Percentiles rank a stretch among this genome's conserved stretches.
phyloP scores from a whole-genome alignment of 2,113 vertebrate species.

The Nyctibius bracteatus region DNA sequence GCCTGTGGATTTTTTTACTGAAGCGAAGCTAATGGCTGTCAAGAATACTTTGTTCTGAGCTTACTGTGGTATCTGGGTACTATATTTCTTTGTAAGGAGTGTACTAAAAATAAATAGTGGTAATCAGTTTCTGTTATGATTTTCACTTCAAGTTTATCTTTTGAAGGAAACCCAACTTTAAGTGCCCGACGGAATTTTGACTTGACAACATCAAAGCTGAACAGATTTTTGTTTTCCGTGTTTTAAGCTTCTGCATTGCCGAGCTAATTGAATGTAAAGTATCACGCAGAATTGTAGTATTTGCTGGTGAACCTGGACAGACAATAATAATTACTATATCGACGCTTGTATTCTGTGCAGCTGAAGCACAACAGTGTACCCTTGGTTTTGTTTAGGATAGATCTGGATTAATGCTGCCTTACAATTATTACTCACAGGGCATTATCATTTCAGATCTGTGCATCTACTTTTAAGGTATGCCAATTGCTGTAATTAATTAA shows the following conservation, averaged over 20 bases:
- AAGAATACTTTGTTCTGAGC: neutral
- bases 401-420: conserved; percentile 53
- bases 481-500: conserved; percentile 73
- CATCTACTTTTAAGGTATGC: conserved; percentile 66
- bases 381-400: conserved; percentile 38
- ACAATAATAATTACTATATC: neutral
- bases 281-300: neutral
- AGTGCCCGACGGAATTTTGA: neutral
- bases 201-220: neutral
- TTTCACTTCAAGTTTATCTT: neutral
- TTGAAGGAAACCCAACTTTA: neutral
- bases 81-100: neutral
- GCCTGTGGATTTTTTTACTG: conserved; percentile 4
- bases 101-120: neutral
- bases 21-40: neutral
- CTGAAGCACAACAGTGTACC: neutral
- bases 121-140: neutral
- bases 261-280: neutral
- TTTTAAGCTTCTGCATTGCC: neutral
- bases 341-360: neutral
- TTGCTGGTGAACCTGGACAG: neutral
- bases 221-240: neutral
- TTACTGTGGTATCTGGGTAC: neutral
- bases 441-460: conserved; percentile 68
- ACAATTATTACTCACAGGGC: conserved; percentile 27